Evolutionary conservation across 2,797 vertebrate genomes (phyloP), one percentile per base, ranked within the genome.

Genomic region (Urosaurus nigricauda): DNA sequence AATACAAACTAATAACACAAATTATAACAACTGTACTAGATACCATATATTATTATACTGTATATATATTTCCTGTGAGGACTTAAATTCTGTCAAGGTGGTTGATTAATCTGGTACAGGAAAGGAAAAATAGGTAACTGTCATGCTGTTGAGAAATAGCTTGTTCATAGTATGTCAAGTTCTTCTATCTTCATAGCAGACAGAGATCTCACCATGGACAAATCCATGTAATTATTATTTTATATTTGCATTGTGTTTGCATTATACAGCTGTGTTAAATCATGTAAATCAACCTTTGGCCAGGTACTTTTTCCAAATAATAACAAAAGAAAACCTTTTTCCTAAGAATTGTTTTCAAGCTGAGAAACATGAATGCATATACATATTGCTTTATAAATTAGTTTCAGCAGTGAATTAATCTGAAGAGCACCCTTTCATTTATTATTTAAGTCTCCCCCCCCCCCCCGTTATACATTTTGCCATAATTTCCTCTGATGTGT

Each of bases 401-500:
- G 47, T n/a, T 53, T 17, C 77, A n/a, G 53, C n/a, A 79, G 11
- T 26, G 43, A 53, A 32, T 79, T 32, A 79, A 53, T 56, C 2
- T 56, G 24, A 4, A 75, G 17, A 5, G 74, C 17, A 14, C 16
- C 29, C 29, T 79, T 79, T 51, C 29, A 79, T n/a, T 79, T 75
- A 35, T 43, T 81, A 79, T 21, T 7, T 81, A 37, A 74, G 7
- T 87, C 0, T 0, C 63, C 4, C 24, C 91, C 0, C 63, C 4
- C 24, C 91, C 4, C 51, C 83, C 82, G 2, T 71, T 91, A n/a
- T 21, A 73, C 73, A 5, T 7, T 86, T 90, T 88, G 89, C 71
- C 83, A 14, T 84, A n/a, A 74, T 16, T 29, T 90, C 9, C 56
- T 91, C 89, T 90, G 93, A 85, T 51, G 19, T 85, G 88, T 51